These are phyloP conservation scores for Helleia helle DNA, from an alignment of 2,888 invertebrate genomes.

Conservation along the genomic window DNA sequence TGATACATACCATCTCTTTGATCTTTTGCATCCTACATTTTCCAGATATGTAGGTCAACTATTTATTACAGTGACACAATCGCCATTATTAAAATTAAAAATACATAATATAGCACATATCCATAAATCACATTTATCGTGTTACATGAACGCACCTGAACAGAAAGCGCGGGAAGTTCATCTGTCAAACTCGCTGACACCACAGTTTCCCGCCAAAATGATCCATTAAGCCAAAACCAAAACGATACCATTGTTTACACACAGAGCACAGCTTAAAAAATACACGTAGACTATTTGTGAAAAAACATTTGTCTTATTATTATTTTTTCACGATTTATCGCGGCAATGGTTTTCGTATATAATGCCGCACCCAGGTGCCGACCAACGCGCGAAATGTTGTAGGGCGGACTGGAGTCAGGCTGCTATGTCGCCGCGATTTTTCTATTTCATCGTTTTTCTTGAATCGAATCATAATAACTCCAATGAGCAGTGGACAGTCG, in stretches of 20 bases:
- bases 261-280: slow-evolving; percentile 30
- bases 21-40: slow-evolving; percentile 1
- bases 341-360: slow-evolving; percentile 16
- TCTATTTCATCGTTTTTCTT: slow-evolving; percentile 52
- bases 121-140: slow-evolving; percentile 40
- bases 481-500: slow-evolving; percentile 37
- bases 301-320: slow-evolving; percentile 20
- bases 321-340: slow-evolving; percentile 17
- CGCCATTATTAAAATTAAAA: slow-evolving; percentile 1
- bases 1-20: slow-evolving; percentile 4
- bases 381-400: slow-evolving; percentile 58
- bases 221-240: slow-evolving; percentile 40
- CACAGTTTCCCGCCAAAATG: slow-evolving; percentile 51
- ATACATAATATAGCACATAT: no score
- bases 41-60: slow-evolving; percentile 1
- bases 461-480: slow-evolving; percentile 47
- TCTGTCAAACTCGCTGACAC: slow-evolving; percentile 51
- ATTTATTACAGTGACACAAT: slow-evolving; percentile 7
- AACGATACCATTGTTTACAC: slow-evolving; percentile 45
- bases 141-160: slow-evolving; percentile 64
- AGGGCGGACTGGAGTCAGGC: slow-evolving; percentile 51
- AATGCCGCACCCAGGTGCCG: slow-evolving; percentile 43
- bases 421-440: slow-evolving; percentile 47
- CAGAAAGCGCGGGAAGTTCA: slow-evolving; percentile 57
- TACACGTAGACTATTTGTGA: slow-evolving; percentile 9